A percentile compares a stretch with the other conserved stretches of the same genome.
Conservation (phyloP, 1,140 invertebrate genomes). For the Drosophila mayri region DNA sequence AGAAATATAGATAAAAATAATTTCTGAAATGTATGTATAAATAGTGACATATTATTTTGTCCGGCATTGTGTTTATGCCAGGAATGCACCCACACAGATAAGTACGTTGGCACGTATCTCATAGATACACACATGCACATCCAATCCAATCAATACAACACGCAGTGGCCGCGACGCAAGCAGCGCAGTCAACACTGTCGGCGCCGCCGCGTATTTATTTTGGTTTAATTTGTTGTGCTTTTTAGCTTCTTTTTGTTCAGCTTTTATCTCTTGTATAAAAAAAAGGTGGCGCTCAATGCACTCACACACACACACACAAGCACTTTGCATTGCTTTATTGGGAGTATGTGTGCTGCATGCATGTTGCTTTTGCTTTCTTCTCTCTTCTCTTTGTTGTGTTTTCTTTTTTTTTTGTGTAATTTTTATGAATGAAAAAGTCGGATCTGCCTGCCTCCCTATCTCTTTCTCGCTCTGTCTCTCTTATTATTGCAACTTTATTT, state of each 20-base stretch:
- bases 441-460: slow-evolving; percentile 36
- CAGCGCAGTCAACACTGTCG: slow-evolving; percentile 33
- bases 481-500: slow-evolving; percentile 42
- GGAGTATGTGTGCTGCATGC: slow-evolving; percentile 17
- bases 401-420: slow-evolving; percentile 43
- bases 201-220: slow-evolving; percentile 44
- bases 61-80: not conserved
- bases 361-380: slow-evolving; percentile 24
- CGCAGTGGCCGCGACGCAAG: not conserved
- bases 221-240: slow-evolving; percentile 16
- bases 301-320: slow-evolving; percentile 5
- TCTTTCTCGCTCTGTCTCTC: not conserved
- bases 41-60: not conserved
- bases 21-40: not conserved
- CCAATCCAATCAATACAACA: slow-evolving; percentile 44
- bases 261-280: slow-evolving; percentile 21
- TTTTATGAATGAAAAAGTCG: slow-evolving; percentile 79
- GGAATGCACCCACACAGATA: slow-evolving; percentile 15
- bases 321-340: slow-evolving; percentile 7
- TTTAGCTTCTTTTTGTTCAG: slow-evolving; percentile 25
- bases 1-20: not conserved
- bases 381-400: slow-evolving; percentile 22
- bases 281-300: slow-evolving; percentile 46
- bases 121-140: slow-evolving; percentile 13
- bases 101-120: not conserved